Conservation (phyloP, 2,888 invertebrate species). For the Diabrotica balteata region DNA sequence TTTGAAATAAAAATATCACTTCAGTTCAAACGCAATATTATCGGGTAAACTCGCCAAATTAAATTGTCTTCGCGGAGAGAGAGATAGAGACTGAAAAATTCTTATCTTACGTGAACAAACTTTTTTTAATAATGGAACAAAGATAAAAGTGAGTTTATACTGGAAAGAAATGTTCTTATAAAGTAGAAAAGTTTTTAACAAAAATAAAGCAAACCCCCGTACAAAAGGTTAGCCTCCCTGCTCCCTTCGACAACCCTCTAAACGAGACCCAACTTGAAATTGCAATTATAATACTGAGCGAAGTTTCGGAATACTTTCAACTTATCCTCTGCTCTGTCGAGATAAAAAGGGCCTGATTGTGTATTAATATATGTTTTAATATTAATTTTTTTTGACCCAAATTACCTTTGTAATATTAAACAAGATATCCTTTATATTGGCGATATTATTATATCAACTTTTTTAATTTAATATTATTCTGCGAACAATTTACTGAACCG, state of each 20-base stretch:
- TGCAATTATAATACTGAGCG: slow-evolving; percentile 51
- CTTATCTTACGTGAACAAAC: slow-evolving; percentile 45
- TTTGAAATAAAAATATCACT: slow-evolving; percentile 37
- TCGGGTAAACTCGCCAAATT: slow-evolving; percentile 42
- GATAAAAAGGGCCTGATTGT: slow-evolving; percentile 41
- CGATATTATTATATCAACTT: no score
- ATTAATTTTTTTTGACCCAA: slow-evolving; percentile 32
- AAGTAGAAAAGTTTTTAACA: slow-evolving; percentile 54
- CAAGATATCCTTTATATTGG: neutral
- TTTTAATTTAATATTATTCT: no score
- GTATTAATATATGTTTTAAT: slow-evolving; percentile 46
- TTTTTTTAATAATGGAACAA: slow-evolving; percentile 53
- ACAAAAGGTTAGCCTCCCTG: slow-evolving; percentile 44
- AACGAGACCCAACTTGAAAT: slow-evolving; percentile 48
- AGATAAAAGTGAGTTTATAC: slow-evolving; percentile 55
- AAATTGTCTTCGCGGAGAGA: slow-evolving; percentile 36
- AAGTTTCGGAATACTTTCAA: slow-evolving; percentile 47
- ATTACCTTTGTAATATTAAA: neutral
- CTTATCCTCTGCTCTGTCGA: slow-evolving; percentile 39
- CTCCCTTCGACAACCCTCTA: slow-evolving; percentile 36
- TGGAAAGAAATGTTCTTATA: slow-evolving; percentile 54
- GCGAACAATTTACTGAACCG: no score
- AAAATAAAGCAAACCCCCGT: slow-evolving; percentile 50
- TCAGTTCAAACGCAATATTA: slow-evolving; percentile 29
- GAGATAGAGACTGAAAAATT: slow-evolving; percentile 13